Evolutionary conservation across 2,888 invertebrate genomes (phyloP), one percentile per base, ranked within the genome.

Genomic region (Dryomyza anilis): DNA sequence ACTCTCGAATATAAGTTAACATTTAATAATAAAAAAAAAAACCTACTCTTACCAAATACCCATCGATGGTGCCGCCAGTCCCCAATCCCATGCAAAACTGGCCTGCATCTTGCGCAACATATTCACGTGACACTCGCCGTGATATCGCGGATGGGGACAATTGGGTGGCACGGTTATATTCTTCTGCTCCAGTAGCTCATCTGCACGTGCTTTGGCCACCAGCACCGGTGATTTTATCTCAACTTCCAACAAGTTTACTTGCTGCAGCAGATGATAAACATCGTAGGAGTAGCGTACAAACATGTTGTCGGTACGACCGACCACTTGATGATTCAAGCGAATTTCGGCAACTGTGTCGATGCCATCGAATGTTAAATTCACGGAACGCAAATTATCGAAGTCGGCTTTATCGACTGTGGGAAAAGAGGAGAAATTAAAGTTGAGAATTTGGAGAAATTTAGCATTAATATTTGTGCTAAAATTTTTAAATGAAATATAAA

Each of bases 21-120:
- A 27, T 10, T 21, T 7, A 8, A 36, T 30, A 53, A 45, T 36
- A 30, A n/a, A 33, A 27, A 56, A 8, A 29, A n/a, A 3, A 5
- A 21, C 33, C 16, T 23, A 14, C 10, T 53, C 74, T 81, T 86
- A 94, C 96, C 97, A 98, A 63, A 99, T 89, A 53, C 98, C 98
- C 74, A 92, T 88, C 1, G 96, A 95, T 0, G 98, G 96, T 71
- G 96, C 94, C 0, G 97, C 93, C 3, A 97, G 94, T 6, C 98
- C 98, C 98, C 98, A 99, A 81, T 98, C 98, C 99, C 99, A 99
- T 33, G 92, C 86, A 80, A 96, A 99, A 1, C 96, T 95, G 0
- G 96, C 92, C 84, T 96, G 96, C 93, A 94, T 94, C 84, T 96
- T 96, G 55, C 96, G 85, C 56, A 97, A 85, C 83, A 95, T 92